A percentile compares a stretch with the other conserved stretches of the same genome.
Evolutionary conservation across 2,797 vertebrate species (phyloP).

Genomic region (Telmatherina bonti): DNA sequence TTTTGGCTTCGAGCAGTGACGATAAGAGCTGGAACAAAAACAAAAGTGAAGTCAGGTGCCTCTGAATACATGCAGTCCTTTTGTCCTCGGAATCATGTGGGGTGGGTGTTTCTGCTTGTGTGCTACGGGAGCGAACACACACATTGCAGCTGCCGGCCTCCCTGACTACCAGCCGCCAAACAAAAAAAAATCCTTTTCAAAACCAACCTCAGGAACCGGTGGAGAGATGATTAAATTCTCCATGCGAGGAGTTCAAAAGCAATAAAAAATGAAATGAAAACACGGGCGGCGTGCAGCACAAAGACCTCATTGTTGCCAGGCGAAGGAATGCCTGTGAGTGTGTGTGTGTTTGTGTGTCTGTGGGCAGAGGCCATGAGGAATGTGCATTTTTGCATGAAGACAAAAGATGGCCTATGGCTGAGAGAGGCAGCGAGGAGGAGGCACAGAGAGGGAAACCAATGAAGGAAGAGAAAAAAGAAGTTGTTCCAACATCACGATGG

Average conservation of each 20-base stretch:
- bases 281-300: constrained; percentile 69
- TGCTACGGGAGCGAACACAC: constrained; percentile 43
- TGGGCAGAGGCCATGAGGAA: constrained; percentile 76
- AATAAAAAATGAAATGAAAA: constrained; percentile 83
- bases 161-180: constrained; percentile 45
- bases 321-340: constrained; percentile 57
- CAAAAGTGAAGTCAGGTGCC: constrained; percentile 43
- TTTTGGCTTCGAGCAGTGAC: constrained; percentile 9
- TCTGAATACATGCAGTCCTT: constrained; percentile 31
- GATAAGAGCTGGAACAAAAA: constrained; percentile 35
- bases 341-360: constrained; percentile 62
- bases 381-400: constrained; percentile 78
- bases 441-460: constrained; percentile 48
- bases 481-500: background rate
- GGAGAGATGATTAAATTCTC: constrained; percentile 73
- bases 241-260: constrained; percentile 69
- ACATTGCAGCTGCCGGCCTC: constrained; percentile 50
- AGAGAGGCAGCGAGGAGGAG: constrained; percentile 42
- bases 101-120: constrained; percentile 21
- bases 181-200: constrained; percentile 60
- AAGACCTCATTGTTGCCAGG: constrained; percentile 77
- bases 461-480: background rate
- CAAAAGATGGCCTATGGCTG: constrained; percentile 77
- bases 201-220: constrained; percentile 57
- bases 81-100: constrained; percentile 51